These are phyloP conservation scores for Calidris pugnax DNA, from an alignment of 2,113 vertebrate species.

Conservation along the genomic window DNA sequence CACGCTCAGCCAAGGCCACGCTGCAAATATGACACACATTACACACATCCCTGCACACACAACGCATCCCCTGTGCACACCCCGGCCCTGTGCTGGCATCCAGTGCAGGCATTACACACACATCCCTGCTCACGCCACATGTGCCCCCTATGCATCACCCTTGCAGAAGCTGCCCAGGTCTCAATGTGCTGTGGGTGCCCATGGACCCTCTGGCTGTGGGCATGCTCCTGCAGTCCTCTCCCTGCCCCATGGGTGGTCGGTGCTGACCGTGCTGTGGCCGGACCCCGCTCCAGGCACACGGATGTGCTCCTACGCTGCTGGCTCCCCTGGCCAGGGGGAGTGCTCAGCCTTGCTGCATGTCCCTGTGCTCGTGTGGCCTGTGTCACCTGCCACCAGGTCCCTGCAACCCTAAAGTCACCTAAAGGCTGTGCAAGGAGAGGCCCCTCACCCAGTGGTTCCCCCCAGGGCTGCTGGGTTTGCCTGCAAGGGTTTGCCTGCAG, in stretches of 20 bases:
- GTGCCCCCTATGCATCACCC: fast-evolving
- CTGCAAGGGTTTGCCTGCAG: background rate
- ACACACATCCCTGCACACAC: background rate
- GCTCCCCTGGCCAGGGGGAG: background rate
- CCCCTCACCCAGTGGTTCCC: background rate
- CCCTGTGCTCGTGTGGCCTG: background rate
- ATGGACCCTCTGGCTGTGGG: background rate
- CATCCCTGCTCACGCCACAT: background rate
- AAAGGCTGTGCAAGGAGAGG: background rate
- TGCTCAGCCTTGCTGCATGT: background rate
- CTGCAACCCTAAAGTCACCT: background rate
- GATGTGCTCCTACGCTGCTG: background rate
- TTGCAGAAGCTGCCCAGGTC: background rate
- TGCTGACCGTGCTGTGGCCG: background rate
- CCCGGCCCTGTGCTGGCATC: background rate
- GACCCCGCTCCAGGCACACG: fast-evolving
- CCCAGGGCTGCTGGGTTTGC: background rate
- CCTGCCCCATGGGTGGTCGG: fast-evolving
- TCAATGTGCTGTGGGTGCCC: fast-evolving
- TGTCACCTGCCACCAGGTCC: background rate
- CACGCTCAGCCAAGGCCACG: fast-evolving
- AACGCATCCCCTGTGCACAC: fast-evolving
- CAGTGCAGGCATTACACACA: background rate
- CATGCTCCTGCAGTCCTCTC: background rate
- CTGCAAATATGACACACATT: background rate